Conservation (phyloP, 2,888 invertebrate species). For the Stictocephala bisonia region DNA sequence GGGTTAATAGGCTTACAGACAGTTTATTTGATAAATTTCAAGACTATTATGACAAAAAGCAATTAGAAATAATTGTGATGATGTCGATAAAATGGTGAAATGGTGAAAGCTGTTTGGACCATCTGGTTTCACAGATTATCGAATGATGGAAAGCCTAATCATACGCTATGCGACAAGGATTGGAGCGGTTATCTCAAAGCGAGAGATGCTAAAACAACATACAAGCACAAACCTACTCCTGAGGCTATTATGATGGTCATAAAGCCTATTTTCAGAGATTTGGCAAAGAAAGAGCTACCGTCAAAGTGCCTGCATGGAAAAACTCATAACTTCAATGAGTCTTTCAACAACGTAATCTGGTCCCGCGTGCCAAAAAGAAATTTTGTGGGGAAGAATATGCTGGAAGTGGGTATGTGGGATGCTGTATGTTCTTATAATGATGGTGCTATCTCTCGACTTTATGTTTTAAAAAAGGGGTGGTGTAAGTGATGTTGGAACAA, state of each 20-base stretch:
- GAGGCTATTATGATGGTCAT: too few species aligned
- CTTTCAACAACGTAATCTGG: neutral
- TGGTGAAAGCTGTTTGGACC: slow-evolving; percentile 48
- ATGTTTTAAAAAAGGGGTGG: too few species aligned
- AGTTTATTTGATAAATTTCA: slow-evolving; percentile 55
- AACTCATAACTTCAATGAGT: neutral
- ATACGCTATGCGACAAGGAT: neutral
- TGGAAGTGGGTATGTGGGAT: too few species aligned
- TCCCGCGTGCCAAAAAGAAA: too few species aligned
- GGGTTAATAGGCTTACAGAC: slow-evolving; percentile 55
- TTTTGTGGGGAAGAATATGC: too few species aligned
- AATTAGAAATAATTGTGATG: slow-evolving; percentile 54
- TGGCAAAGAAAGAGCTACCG: neutral
- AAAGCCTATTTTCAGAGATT: neutral
- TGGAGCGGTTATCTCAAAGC: neutral
- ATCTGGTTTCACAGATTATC: slow-evolving; percentile 9
- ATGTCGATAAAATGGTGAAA: slow-evolving; percentile 53
- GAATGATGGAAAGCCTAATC: neutral
- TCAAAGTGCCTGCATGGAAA: neutral
- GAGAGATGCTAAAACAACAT: neutral
- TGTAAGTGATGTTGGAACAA: neutral
- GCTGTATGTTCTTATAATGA: too few species aligned
- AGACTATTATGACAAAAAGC: slow-evolving; percentile 57
- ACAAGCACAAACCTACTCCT: slow-evolving; percentile 12
- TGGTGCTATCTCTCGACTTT: too few species aligned